These are phyloP conservation scores for Platorchestia sp. DNA, from an alignment of 1,140 invertebrate species.

Conservation along the genomic window DNA sequence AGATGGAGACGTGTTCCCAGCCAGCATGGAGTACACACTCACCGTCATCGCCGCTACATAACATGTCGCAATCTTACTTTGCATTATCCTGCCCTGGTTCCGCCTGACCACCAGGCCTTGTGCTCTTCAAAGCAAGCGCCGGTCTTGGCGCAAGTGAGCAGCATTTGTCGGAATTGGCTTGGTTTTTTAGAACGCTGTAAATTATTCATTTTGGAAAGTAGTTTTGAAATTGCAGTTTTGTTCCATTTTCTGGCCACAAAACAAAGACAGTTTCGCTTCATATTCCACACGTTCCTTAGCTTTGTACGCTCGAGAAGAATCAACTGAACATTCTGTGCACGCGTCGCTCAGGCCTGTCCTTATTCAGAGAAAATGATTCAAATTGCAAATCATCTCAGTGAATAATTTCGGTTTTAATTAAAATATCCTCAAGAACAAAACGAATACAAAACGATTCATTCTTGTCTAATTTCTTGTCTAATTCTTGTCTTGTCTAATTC, in stretches of 20 bases:
- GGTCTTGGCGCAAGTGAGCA: neutral
- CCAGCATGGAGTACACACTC: neutral
- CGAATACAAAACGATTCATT: too few relatives aligned
- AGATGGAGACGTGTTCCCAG: neutral
- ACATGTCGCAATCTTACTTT: neutral
- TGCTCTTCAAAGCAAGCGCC: neutral
- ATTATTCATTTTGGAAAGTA: neutral
- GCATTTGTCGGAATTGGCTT: neutral
- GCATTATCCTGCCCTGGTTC: neutral
- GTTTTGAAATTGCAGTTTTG: neutral
- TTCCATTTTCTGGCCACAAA: neutral
- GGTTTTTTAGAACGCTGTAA: neutral
- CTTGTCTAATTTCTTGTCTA: too few relatives aligned
- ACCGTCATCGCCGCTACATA: neutral
- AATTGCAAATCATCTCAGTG: too few relatives aligned
- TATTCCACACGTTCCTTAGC: neutral
- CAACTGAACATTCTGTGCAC: too few relatives aligned
- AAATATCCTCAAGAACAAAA: too few relatives aligned
- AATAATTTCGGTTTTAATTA: too few relatives aligned
- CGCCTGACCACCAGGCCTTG: neutral
- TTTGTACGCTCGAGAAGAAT: neutral
- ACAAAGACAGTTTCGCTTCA: neutral
- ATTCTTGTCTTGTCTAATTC: too few relatives aligned
- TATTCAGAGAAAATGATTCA: too few relatives aligned
- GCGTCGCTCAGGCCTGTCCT: too few relatives aligned